Conservation (phyloP, 2,797 vertebrate genomes). For the Mareca strepera region DNA sequence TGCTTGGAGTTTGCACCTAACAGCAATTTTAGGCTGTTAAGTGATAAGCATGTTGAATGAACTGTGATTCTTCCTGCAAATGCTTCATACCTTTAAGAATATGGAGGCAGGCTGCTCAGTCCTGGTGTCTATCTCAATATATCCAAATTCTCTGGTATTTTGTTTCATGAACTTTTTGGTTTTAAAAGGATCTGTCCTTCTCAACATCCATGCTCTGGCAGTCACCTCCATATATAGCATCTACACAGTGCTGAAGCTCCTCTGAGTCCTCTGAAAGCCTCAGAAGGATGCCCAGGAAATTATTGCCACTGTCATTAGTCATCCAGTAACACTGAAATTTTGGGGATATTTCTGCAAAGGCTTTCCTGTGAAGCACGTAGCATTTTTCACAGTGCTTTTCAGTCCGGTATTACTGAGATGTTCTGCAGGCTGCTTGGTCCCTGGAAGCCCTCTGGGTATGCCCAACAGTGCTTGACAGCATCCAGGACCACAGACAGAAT, state of each 20-base stretch:
- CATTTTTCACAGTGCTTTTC: not conserved
- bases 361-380: not conserved
- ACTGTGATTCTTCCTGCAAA: not conserved
- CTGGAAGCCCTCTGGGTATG: not conserved
- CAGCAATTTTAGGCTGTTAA: not conserved
- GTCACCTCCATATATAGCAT: not conserved
- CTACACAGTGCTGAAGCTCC: not conserved
- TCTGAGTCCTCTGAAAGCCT: not conserved
- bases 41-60: not conserved
- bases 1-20: not conserved
- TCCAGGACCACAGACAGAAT: not conserved
- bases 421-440: not conserved
- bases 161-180: not conserved
- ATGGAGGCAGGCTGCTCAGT: not conserved
- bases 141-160: not conserved
- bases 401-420: not conserved
- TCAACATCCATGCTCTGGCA: fast-evolving
- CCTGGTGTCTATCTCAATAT: not conserved
- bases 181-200: not conserved
- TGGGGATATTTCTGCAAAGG: not conserved
- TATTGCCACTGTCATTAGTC: not conserved
- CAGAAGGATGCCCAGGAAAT: not conserved
- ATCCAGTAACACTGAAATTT: not conserved
- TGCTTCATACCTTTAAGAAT: not conserved
- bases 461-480: not conserved